phyloP scores from a whole-genome alignment of 1,140 invertebrate species.

The Lutraria rhynchaena region DNA sequence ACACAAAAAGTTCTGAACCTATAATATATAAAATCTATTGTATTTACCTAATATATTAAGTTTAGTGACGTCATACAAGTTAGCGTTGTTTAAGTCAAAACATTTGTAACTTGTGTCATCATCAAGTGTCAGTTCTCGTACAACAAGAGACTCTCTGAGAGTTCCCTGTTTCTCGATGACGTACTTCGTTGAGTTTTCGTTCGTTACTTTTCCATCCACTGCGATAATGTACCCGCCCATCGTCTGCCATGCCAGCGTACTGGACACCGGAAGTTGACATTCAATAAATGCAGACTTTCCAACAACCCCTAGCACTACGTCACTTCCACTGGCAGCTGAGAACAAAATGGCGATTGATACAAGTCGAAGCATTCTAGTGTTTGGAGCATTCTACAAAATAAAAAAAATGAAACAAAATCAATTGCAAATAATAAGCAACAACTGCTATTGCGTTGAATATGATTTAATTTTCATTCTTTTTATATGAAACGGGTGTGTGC shows the following conservation, averaged over 20 bases:
- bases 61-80: conserved; percentile 41
- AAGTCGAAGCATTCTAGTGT: background rate
- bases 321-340: conserved; percentile 3
- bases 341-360: background rate
- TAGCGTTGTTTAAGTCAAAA: conserved; percentile 49
- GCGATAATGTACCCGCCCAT: conserved; percentile 48
- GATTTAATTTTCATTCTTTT: too few relatives aligned
- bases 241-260: conserved; percentile 58
- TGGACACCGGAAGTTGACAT: conserved; percentile 47
- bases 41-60: conserved; percentile 66
- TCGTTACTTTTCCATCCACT: conserved; percentile 52
- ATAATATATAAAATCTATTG: background rate
- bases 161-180: conserved; percentile 41
- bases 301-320: conserved; percentile 46
- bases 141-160: conserved; percentile 52
- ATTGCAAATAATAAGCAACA: too few relatives aligned
- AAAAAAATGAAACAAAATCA: too few relatives aligned
- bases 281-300: conserved; percentile 54
- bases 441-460: too few relatives aligned
- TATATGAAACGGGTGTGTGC: too few relatives aligned
- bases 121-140: conserved; percentile 53
- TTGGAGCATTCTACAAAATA: background rate
- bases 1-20: background rate
- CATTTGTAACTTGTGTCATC: conserved; percentile 63
- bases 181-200: conserved; percentile 55